Conservation (phyloP, 2,888 invertebrate genomes). For the Oxycera nigricornis region DNA sequence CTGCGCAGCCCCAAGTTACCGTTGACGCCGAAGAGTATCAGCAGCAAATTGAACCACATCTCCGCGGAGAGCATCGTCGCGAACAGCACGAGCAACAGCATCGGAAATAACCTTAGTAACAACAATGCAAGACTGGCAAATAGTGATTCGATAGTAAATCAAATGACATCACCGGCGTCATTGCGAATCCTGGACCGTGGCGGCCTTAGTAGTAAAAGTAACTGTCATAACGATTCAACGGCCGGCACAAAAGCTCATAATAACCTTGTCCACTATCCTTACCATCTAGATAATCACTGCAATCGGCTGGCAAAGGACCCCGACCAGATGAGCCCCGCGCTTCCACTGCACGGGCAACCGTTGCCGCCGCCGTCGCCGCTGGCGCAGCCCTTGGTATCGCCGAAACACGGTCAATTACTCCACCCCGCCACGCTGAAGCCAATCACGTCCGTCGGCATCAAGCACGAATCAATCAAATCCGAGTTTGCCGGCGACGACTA, state of each 20-base stretch:
- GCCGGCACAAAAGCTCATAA: slow-evolving; percentile 1
- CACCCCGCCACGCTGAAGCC: neutral
- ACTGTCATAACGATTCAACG: neutral
- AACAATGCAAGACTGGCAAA: slow-evolving; percentile 36
- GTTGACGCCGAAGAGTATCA: slow-evolving; percentile 15
- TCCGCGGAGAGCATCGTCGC: slow-evolving; percentile 30
- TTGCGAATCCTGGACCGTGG: slow-evolving; percentile 11
- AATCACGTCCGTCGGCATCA: slow-evolving; percentile 32
- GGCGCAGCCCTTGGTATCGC: neutral
- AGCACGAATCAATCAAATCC: slow-evolving; percentile 47
- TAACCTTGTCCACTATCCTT: slow-evolving; percentile 6
- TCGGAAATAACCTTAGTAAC: slow-evolving; percentile 10
- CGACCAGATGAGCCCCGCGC: neutral
- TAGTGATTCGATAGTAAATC: slow-evolving; percentile 30
- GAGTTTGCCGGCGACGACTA: slow-evolving; percentile 47
- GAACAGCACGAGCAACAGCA: neutral
- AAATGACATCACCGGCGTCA: slow-evolving; percentile 30
- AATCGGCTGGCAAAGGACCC: slow-evolving; percentile 7
- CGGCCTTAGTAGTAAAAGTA: slow-evolving; percentile 27
- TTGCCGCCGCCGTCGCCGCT: neutral
- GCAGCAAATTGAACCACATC: slow-evolving; percentile 29
- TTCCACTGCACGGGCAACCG: neutral
- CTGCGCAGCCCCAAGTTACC: slow-evolving; percentile 46
- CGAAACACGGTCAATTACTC: slow-evolving; percentile 9
- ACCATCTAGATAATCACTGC: slow-evolving; percentile 13